A percentile compares a stretch with the other conserved stretches of the same genome.
Evolutionary conservation across 1,140 invertebrate species (phyloP).

Genomic region (Penaeus chinensis): DNA sequence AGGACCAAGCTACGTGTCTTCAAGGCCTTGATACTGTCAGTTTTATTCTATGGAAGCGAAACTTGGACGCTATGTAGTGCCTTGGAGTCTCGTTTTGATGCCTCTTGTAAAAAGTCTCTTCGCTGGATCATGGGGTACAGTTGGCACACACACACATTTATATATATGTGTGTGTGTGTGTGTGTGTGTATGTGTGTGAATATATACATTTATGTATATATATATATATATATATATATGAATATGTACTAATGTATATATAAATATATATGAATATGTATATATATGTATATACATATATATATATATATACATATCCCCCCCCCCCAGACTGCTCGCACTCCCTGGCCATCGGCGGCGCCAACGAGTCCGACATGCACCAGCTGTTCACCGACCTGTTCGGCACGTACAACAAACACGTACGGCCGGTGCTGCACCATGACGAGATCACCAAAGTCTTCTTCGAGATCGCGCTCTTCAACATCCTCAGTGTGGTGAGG

Average conservation of each 20-base stretch:
- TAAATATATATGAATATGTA: slow-evolving; percentile 16
- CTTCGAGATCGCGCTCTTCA: slow-evolving; percentile 35
- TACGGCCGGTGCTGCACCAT: neutral
- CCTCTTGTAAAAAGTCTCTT: too few relatives aligned
- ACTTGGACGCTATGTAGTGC: too few relatives aligned
- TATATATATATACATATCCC: slow-evolving; percentile 6
- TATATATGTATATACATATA: slow-evolving; percentile 21
- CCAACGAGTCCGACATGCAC: neutral
- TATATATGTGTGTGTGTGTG: too few relatives aligned
- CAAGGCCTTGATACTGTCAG: too few relatives aligned
- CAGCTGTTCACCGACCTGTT: slow-evolving; percentile 11
- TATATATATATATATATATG: neutral
- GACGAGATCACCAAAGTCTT: neutral
- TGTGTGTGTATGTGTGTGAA: too few relatives aligned
- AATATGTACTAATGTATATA: neutral
- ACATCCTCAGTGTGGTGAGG: slow-evolving; percentile 16
- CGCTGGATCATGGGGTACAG: too few relatives aligned
- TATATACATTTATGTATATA: too few relatives aligned
- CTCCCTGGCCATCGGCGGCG: neutral
- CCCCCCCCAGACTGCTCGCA: neutral
- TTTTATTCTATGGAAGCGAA: too few relatives aligned
- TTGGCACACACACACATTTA: too few relatives aligned
- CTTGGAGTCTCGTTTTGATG: too few relatives aligned
- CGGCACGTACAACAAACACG: neutral
- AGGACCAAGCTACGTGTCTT: too few relatives aligned